Evolutionary conservation across 1,140 invertebrate species (phyloP).

Genomic region (Drosophila jambulina): DNA sequence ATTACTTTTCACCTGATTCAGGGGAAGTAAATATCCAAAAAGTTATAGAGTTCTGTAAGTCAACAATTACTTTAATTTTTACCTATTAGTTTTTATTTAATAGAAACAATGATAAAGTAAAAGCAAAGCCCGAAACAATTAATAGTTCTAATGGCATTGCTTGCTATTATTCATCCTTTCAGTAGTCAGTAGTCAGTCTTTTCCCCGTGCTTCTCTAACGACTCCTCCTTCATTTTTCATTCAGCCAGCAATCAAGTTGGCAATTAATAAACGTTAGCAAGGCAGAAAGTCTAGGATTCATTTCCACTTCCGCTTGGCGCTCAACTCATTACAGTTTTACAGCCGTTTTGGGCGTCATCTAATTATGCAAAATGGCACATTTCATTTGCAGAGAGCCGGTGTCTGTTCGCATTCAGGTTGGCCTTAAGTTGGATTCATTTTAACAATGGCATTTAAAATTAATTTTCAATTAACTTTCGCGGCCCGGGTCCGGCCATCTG

Average conservation of each 20-base stretch:
- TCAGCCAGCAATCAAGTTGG: slow-evolving; percentile 29
- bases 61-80: not conserved
- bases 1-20: not conserved
- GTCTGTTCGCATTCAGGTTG: slow-evolving; percentile 25
- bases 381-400: slow-evolving; percentile 45
- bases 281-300: slow-evolving; percentile 25
- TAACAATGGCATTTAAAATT: slow-evolving; percentile 79
- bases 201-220: not conserved
- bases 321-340: slow-evolving; percentile 64
- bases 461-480: slow-evolving; percentile 79
- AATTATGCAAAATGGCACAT: slow-evolving; percentile 71
- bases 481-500: slow-evolving; percentile 41
- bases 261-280: slow-evolving; percentile 46
- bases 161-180: not conserved
- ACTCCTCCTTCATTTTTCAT: slow-evolving; percentile 23
- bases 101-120: not conserved
- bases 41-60: too few relatives aligned
- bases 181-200: not conserved
- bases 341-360: slow-evolving; percentile 58
- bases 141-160: not conserved
- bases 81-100: not conserved
- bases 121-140: slow-evolving; percentile 1
- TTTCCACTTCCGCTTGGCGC: slow-evolving; percentile 30
- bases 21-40: not conserved
- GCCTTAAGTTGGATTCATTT: slow-evolving; percentile 47